Base-by-base conservation (phyloP, 2,797 vertebrate genomes). In the Aplochiton taeniatus region DNA sequence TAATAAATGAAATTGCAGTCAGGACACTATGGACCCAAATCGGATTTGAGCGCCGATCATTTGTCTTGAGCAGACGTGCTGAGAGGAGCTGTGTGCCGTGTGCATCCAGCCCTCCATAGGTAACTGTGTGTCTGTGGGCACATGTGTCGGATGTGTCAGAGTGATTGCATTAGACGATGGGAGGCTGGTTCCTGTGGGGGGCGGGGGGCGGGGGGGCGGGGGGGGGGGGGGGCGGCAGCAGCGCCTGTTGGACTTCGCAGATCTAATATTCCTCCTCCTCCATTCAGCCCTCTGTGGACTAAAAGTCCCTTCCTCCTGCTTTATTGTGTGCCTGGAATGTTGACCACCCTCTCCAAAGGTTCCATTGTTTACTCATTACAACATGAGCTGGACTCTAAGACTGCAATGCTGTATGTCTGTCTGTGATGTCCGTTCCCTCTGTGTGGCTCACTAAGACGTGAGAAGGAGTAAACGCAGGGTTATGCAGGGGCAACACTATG, bases 111-210 rank as follows among this genome's bases (percentile, higher is more conserved):
- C 46, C 48, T 4, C 64, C 60, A 69, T 62, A 12, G 19, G 17
- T 43, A 17, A 47, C 20, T 63, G 16, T 47, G 20, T 42, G 18
- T 50, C 53, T 61, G 70, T 41, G 13, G 57, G 48, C 8, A 72
- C 52, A n/a, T 55, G 68, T 70, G 75, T 82, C 83, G 73, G 71
- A 87, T 89, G 83, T 83, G 77, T 79, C 72, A 73, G 70, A 67
- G 63, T 90, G 88, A 91, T 91, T 91, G 88, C 86, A 88, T 91
- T 90, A 90, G 84, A 79, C 85, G 77, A 73, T 70, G 76, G 79
- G 80, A 85, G 79, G 85, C 75, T 31, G 50, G 78, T 87, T 87
- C 88, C 89, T 77, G 73, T 72, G 82, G 88, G 88, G 88, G 31
- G 31, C 6, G 31, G 31, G 31, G 31, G 31, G 31, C 3, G 31